Evolutionary conservation across 2,888 invertebrate genomes (phyloP).

Genomic region (Agriopis marginaria): DNA sequence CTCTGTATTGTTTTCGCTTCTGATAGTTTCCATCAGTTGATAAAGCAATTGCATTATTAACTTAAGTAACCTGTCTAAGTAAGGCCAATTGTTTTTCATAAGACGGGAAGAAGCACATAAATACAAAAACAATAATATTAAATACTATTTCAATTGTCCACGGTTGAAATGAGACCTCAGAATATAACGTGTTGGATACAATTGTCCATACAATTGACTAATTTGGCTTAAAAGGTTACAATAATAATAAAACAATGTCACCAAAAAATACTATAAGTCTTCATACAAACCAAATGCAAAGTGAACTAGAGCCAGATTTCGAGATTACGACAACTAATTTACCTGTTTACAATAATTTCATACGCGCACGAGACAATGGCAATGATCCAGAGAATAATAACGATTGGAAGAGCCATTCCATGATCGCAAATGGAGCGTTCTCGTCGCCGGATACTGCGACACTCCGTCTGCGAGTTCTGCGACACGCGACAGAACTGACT

Average conservation of each 20-base stretch:
- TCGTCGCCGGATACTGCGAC: background rate
- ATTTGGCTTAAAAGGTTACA: background rate
- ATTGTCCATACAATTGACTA: too few species aligned
- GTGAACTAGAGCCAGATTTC: background rate
- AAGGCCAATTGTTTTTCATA: too few species aligned
- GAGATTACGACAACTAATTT: conserved; percentile 8
- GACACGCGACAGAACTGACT: background rate
- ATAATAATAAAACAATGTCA: background rate
- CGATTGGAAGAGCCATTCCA: conserved; percentile 15
- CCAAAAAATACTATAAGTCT: background rate
- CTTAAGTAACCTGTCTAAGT: too few species aligned
- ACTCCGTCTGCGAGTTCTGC: background rate
- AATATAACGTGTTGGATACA: too few species aligned
- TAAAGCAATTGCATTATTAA: too few species aligned
- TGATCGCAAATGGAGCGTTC: conserved; percentile 17
- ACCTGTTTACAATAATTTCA: conserved; percentile 34
- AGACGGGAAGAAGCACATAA: too few species aligned
- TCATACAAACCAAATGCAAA: background rate
- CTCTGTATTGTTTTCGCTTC: too few species aligned
- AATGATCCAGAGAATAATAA: conserved; percentile 19
- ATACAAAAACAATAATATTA: too few species aligned
- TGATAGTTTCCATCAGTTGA: too few species aligned
- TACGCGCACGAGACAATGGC: conserved; percentile 15
- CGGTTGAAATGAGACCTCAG: too few species aligned
- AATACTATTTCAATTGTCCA: too few species aligned